These are phyloP conservation scores for Drosophila picticornis DNA, from an alignment of 2,888 invertebrate species.

Conservation along the genomic window DNA sequence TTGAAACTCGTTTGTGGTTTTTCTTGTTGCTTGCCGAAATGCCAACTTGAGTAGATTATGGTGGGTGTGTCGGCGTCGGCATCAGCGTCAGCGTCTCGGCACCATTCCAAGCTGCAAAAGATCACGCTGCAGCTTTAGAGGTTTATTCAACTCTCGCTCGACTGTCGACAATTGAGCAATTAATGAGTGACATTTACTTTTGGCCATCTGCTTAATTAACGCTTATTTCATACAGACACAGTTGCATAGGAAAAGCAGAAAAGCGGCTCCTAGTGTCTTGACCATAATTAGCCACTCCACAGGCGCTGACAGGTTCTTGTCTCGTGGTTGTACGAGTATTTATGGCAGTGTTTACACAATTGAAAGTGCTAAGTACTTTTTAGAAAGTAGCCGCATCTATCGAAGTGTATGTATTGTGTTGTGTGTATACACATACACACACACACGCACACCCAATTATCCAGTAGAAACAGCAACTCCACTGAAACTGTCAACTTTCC, in stretches of 20 bases:
- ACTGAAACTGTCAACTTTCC: constrained; percentile 76
- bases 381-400: constrained; percentile 67
- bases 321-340: constrained; percentile 24
- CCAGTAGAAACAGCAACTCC: constrained; percentile 44
- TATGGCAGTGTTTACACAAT: constrained; percentile 47
- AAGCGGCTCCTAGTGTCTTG: constrained; percentile 31
- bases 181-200: constrained; percentile 63
- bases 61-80: constrained; percentile 43
- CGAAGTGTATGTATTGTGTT: neutral
- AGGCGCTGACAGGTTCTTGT: constrained; percentile 59
- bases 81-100: constrained; percentile 6
- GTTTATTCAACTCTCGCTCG: constrained; percentile 58
- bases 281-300: constrained; percentile 48
- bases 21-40: constrained; percentile 29
- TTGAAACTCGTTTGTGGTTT: constrained; percentile 49
- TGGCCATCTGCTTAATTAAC: constrained; percentile 54
- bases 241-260: constrained; percentile 29
- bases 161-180: constrained; percentile 70
- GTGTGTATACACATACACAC: neutral
- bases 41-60: constrained; percentile 43
- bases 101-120: constrained; percentile 35
- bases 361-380: constrained; percentile 80
- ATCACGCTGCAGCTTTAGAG: constrained; percentile 40
- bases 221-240: constrained; percentile 24
- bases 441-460: constrained; percentile 54